phyloP scores from a whole-genome alignment of 2,888 invertebrate genomes.

The Kryphioiulus occultus region DNA sequence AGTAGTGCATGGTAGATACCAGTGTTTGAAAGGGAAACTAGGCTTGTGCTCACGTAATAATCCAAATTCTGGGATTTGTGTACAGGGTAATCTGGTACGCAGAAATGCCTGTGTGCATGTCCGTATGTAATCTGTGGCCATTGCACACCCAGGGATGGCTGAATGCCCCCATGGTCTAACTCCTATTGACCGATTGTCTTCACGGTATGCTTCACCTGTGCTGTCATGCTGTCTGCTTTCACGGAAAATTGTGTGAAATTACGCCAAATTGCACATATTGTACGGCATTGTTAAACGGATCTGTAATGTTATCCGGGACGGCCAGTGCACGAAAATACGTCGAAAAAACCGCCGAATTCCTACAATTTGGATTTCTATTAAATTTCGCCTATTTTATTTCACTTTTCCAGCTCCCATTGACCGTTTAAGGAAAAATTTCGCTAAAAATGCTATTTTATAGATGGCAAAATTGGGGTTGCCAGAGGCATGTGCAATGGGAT shows the following conservation, averaged over 20 bases:
- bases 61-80: constrained; percentile 27
- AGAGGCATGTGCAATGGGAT: constrained; percentile 24
- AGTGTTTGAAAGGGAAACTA: constrained; percentile 14
- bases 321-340: neutral
- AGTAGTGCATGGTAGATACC: constrained; percentile 48
- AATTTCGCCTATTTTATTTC: constrained; percentile 17
- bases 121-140: constrained; percentile 38
- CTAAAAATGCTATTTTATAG: neutral
- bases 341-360: neutral
- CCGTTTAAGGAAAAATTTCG: constrained; percentile 36
- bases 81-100: constrained; percentile 22
- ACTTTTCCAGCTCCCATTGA: neutral
- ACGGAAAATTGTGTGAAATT: constrained; percentile 49
- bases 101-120: constrained; percentile 26
- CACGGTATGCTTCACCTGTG: constrained; percentile 47
- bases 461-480: constrained; percentile 24
- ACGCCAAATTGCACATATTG: constrained; percentile 50
- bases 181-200: constrained; percentile 49
- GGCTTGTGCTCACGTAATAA: constrained; percentile 4
- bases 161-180: constrained; percentile 42
- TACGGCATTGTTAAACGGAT: constrained; percentile 43
- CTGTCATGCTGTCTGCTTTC: constrained; percentile 46
- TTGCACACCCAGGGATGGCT: constrained; percentile 31
- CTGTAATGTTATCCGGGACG: constrained; percentile 46
- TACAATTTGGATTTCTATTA: constrained; percentile 30